Evolutionary conservation across 2,113 vertebrate species (phyloP), one percentile per base, ranked within the genome.

Genomic region (Nymphicus hollandicus): DNA sequence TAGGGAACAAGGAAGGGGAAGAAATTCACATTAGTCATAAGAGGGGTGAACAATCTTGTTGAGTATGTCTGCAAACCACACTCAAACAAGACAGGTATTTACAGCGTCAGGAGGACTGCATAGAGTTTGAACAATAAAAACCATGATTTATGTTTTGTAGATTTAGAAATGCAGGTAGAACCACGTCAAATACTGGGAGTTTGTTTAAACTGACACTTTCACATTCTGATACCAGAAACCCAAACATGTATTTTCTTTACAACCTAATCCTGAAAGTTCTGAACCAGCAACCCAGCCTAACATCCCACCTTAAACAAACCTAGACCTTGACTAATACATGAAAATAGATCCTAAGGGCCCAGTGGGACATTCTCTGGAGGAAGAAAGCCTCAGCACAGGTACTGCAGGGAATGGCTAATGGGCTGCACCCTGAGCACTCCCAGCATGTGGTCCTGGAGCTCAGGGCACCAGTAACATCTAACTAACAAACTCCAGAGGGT

Each of bases 341-440:
- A 69, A 69, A 47, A 69, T 17, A 44, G 55, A 29, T 27, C 53
- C 29, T 12, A 12, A 14, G 53, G 23, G 20, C 52, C 12, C 25
- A 49, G 76, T 66, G 18, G 9, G 5, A 49, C 22, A 55, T 8
- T 46, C 47, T 20, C 18, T n/a, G 47, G 28, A 19, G 53, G 10
- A 43, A 43, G 23, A 81, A 61, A 89, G 17, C 27, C 4, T 3
- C 29, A 72, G 56, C 7, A 43, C 10, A 41, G 17, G 4, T 17
- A 13, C 31, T 44, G 43, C 4, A 1, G 3, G 3, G 47, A 17
- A 13, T 8, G 14, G 13, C 39, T 4, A 1, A 46, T 19, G 31
- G 28, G 19, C 29, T 82, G 55, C 35, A 60, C 7, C 17, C 50
- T 37, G 28, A 27, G 28, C 61, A 81, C 23, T 4, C 17, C 8